These are phyloP conservation scores for Luffia ferchaultella DNA, from an alignment of 2,888 invertebrate species.

Conservation along the genomic window DNA sequence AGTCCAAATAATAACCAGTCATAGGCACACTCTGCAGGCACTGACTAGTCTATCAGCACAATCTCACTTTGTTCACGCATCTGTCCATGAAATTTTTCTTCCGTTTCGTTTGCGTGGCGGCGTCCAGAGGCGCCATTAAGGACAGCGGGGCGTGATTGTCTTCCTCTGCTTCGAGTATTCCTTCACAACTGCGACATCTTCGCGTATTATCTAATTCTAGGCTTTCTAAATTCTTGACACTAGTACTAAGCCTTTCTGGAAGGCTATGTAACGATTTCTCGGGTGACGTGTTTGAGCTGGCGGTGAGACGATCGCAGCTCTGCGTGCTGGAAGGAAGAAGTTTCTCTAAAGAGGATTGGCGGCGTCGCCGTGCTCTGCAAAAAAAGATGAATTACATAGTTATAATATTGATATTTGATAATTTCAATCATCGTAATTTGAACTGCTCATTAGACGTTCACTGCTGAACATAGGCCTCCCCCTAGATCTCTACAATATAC, in stretches of 20 bases:
- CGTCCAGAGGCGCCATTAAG: constrained; percentile 65
- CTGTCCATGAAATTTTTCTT: constrained; percentile 86
- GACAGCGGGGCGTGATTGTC: constrained; percentile 63
- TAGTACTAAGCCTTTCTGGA: constrained; percentile 49
- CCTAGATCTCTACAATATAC: no score
- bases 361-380: constrained; percentile 55
- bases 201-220: constrained; percentile 40
- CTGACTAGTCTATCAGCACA: constrained; percentile 63
- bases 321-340: constrained; percentile 37
- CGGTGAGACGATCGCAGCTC: constrained; percentile 51
- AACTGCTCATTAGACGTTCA: no score
- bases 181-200: constrained; percentile 70
- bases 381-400: constrained; percentile 9
- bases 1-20: constrained; percentile 49
- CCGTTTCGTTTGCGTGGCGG: constrained; percentile 68
- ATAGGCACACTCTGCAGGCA: constrained; percentile 46
- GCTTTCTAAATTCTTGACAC: constrained; percentile 33
- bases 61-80: constrained; percentile 84
- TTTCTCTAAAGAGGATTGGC: constrained; percentile 43
- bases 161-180: constrained; percentile 61
- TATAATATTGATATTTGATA: no score
- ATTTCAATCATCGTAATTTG: no score
- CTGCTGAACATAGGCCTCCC: no score
- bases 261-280: constrained; percentile 49
- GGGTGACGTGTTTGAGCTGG: constrained; percentile 45